Conservation (phyloP, 2,888 invertebrate species). For the Scaptomyza tumidula region DNA sequence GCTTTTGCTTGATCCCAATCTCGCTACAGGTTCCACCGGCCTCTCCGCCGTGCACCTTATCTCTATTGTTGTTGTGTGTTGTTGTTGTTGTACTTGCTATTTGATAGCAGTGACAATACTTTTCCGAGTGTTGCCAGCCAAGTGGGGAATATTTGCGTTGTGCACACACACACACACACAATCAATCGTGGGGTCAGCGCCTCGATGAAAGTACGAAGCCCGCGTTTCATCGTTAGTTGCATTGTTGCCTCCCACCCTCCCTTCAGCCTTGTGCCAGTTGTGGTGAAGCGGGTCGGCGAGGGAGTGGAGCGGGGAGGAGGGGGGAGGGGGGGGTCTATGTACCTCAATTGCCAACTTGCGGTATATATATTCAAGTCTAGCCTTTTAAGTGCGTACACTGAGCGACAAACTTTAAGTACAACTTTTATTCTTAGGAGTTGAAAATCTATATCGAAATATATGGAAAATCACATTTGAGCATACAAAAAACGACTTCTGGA, state of each 20-base stretch:
- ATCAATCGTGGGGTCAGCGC: slow-evolving; percentile 49
- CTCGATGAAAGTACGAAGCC: slow-evolving; percentile 49
- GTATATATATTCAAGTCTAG: too few species aligned
- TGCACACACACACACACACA: slow-evolving; percentile 25
- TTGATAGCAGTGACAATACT: slow-evolving; percentile 64
- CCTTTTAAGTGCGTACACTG: too few species aligned
- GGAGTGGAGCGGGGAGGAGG: too few species aligned
- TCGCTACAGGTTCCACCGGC: slow-evolving; percentile 22
- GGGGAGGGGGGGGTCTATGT: background rate
- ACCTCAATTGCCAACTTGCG: background rate
- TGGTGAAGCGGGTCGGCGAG: too few species aligned
- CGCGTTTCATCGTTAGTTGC: slow-evolving; percentile 37
- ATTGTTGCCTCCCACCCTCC: slow-evolving; percentile 11
- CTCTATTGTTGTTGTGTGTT: slow-evolving; percentile 30
- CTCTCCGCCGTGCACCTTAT: slow-evolving; percentile 40
- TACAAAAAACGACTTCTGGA: too few species aligned
- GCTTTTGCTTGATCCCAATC: slow-evolving; percentile 47
- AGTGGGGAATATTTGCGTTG: slow-evolving; percentile 9
- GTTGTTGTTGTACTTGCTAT: slow-evolving; percentile 41
- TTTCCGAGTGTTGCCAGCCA: slow-evolving; percentile 18
- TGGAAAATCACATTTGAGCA: too few species aligned
- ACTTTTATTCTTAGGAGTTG: too few species aligned
- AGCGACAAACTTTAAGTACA: too few species aligned
- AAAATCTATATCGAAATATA: too few species aligned
- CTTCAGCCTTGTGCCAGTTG: background rate